Evolutionary conservation across 2,113 vertebrate genomes (phyloP).

Genomic region (Gorsachius goisagi): DNA sequence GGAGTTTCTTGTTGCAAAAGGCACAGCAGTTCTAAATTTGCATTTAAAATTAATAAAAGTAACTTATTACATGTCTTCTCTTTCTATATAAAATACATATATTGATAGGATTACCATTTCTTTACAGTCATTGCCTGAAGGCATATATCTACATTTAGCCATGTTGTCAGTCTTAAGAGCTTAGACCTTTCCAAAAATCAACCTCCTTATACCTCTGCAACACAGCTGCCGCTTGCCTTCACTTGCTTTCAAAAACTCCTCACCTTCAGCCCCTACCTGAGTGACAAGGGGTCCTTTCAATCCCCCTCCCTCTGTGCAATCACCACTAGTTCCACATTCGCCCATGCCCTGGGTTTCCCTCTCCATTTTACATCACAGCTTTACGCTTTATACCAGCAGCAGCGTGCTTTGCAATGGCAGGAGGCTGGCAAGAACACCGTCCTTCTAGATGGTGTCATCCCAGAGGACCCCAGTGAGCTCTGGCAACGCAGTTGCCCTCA

Average conservation of each 20-base stretch:
- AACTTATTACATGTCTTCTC: rapidly evolving
- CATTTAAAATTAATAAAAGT: not conserved
- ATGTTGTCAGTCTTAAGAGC: not conserved
- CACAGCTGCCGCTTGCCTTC: not conserved
- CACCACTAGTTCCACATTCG: rapidly evolving
- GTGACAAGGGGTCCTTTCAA: not conserved
- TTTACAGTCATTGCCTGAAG: not conserved
- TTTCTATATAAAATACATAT: not conserved
- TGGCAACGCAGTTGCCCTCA: not conserved
- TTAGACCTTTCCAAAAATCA: not conserved
- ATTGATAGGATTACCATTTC: not conserved
- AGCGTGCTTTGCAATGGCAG: not conserved
- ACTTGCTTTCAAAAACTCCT: not conserved
- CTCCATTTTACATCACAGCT: rapidly evolving
- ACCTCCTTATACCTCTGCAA: not conserved
- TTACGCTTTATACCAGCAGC: rapidly evolving
- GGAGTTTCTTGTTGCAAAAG: not conserved
- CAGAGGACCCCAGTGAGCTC: not conserved
- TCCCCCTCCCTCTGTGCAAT: not conserved
- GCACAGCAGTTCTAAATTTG: not conserved
- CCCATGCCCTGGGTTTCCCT: not conserved
- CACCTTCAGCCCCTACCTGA: not conserved
- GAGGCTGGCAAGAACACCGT: not conserved
- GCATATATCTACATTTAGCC: no score
- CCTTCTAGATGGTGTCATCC: not conserved